Evolutionary conservation across 2,797 vertebrate species (phyloP).

Genomic region (Nannoperca obscura): DNA sequence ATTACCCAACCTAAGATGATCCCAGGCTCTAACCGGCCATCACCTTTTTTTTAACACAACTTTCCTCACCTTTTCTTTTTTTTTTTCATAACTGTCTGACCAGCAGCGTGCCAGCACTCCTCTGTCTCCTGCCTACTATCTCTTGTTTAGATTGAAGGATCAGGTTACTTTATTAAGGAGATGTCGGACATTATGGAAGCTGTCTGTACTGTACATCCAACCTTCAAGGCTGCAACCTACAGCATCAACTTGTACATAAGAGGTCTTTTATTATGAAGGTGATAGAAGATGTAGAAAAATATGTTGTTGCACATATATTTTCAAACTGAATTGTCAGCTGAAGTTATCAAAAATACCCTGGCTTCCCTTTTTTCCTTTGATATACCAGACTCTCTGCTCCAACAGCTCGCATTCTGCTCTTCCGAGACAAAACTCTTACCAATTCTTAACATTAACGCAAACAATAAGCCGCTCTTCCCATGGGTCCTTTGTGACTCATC

Average conservation of each 20-base stretch:
- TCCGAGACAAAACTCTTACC: slow-evolving; percentile 31
- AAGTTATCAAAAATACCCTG: slow-evolving; percentile 17
- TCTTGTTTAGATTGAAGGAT: background rate
- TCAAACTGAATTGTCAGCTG: slow-evolving; percentile 22
- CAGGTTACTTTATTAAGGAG: no score
- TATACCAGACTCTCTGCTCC: slow-evolving; percentile 29
- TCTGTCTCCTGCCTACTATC: background rate
- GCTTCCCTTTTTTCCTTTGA: slow-evolving; percentile 37
- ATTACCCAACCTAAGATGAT: slow-evolving; percentile 23
- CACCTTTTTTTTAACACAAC: background rate
- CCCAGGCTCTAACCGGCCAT: background rate
- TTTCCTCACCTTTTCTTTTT: slow-evolving; percentile 33
- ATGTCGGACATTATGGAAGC: no score
- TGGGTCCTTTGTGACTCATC: slow-evolving; percentile 72
- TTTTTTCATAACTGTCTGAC: slow-evolving; percentile 5
- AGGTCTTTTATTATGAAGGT: no score
- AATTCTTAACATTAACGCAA: slow-evolving; percentile 59
- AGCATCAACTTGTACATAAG: no score
- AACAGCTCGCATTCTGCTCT: slow-evolving; percentile 32
- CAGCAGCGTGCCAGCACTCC: background rate
- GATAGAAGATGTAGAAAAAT: no score
- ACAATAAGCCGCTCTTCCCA: slow-evolving; percentile 63
- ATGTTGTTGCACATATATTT: slow-evolving; percentile 1
- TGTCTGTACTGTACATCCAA: no score
- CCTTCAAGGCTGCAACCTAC: no score